Percentiles rank a stretch among this genome's conserved stretches.
Evolutionary conservation across 2,797 vertebrate genomes (phyloP).

Genomic region (Eidolon dupreanum): DNA sequence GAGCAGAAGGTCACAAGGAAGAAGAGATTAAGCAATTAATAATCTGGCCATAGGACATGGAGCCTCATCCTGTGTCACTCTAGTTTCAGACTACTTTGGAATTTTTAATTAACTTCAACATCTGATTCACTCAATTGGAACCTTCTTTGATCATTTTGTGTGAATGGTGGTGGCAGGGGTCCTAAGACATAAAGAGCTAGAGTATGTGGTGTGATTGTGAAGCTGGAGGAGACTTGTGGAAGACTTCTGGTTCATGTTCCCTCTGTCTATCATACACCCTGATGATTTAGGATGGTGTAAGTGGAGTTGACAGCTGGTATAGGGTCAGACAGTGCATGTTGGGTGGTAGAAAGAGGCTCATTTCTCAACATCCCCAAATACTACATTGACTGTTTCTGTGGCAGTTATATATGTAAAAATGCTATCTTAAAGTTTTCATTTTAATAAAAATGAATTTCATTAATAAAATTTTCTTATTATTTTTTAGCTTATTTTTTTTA

Average conservation of each 20-base stretch:
- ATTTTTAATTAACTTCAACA: neutral
- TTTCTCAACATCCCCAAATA: neutral
- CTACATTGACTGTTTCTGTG: neutral
- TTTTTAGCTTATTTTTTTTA: neutral
- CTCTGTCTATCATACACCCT: neutral
- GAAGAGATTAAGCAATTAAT: neutral
- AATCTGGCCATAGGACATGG: neutral
- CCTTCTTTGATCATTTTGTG: neutral
- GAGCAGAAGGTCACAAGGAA: neutral
- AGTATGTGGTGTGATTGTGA: accelerated
- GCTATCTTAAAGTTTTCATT: neutral
- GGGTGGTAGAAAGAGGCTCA: neutral
- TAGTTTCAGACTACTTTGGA: neutral
- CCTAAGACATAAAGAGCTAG: neutral
- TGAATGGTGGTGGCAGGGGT: neutral
- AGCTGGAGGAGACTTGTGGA: accelerated
- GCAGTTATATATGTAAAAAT: neutral
- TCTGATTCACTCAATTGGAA: neutral
- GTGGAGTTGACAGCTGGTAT: neutral
- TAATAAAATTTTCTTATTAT: neutral
- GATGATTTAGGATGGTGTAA: neutral
- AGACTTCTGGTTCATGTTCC: neutral
- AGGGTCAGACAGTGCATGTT: neutral
- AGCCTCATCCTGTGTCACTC: neutral
- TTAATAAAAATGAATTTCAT: neutral